Evolutionary conservation across 2,888 invertebrate genomes (phyloP).

Genomic region (Polymixis flavicincta): DNA sequence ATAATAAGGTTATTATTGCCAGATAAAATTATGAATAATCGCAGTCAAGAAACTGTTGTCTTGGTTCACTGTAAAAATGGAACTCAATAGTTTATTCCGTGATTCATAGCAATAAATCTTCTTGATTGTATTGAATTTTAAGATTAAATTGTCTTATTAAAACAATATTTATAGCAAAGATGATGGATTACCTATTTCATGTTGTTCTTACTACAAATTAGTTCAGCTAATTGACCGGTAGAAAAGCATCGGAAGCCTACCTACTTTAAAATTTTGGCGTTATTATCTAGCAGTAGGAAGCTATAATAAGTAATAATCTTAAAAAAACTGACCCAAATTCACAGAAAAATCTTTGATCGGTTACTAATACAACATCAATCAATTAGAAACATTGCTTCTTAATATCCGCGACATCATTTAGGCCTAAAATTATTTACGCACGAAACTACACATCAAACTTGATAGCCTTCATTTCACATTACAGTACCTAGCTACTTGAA

Average conservation of each 20-base stretch:
- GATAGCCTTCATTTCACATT: slow-evolving; percentile 38
- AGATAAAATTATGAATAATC: slow-evolving; percentile 15
- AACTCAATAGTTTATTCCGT: slow-evolving; percentile 8
- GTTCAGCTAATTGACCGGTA: neutral
- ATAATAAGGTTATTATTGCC: slow-evolving; percentile 20
- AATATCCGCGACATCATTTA: slow-evolving; percentile 24
- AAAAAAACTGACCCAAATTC: neutral
- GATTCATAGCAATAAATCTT: slow-evolving; percentile 39
- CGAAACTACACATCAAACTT: slow-evolving; percentile 7
- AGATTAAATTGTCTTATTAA: slow-evolving; percentile 16
- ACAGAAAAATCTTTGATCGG: neutral
- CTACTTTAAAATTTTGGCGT: neutral
- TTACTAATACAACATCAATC: neutral
- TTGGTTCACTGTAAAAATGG: slow-evolving; percentile 19
- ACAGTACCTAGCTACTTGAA: slow-evolving; percentile 24
- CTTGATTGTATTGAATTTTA: slow-evolving; percentile 17
- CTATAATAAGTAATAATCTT: neutral
- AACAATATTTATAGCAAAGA: slow-evolving; percentile 18
- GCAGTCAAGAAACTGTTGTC: slow-evolving; percentile 8
- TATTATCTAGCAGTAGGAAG: neutral
- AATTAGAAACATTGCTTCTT: neutral
- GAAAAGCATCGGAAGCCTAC: neutral
- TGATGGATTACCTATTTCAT: neutral
- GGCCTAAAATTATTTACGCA: slow-evolving; percentile 52
- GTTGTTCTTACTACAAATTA: neutral